Percentiles rank a stretch among this genome's conserved stretches.
phyloP scores from a whole-genome alignment of 2,113 vertebrate species.

The Malurus melanocephalus region DNA sequence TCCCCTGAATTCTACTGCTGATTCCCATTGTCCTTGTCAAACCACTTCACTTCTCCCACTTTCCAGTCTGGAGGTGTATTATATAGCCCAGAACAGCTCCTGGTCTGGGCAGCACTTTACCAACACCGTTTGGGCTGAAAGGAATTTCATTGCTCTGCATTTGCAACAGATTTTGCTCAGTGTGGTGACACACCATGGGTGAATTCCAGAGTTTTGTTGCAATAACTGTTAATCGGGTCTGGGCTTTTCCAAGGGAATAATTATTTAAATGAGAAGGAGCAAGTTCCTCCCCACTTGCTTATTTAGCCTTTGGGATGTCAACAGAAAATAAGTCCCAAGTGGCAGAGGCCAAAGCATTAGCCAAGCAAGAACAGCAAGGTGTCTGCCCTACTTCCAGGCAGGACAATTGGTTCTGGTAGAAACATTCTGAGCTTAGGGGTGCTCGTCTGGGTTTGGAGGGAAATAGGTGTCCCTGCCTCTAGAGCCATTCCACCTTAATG shows the following conservation, averaged over 20 bases:
- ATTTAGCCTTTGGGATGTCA: neutral
- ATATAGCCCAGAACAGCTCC: neutral
- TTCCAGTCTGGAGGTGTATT: neutral
- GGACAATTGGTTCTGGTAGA: neutral
- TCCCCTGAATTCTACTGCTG: neutral
- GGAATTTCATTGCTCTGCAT: neutral
- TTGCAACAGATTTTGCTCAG: neutral
- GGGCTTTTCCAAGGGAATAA: neutral
- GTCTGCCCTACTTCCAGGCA: neutral
- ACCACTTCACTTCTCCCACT: neutral
- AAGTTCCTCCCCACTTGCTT: neutral
- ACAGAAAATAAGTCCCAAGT: neutral
- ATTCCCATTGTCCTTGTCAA: neutral
- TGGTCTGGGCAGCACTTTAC: neutral
- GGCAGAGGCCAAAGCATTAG: neutral
- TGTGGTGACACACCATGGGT: neutral
- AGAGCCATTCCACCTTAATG: conserved; percentile 22
- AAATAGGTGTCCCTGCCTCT: neutral
- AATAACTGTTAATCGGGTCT: neutral
- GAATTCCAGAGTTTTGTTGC: neutral
- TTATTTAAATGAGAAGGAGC: neutral
- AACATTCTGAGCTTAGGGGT: neutral
- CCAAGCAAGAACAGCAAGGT: neutral
- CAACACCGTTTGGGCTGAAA: neutral
- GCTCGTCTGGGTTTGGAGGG: neutral